Evolutionary conservation across 2,888 invertebrate genomes (phyloP), one percentile per base, ranked within the genome.

Genomic region (Nomada fucata): DNA sequence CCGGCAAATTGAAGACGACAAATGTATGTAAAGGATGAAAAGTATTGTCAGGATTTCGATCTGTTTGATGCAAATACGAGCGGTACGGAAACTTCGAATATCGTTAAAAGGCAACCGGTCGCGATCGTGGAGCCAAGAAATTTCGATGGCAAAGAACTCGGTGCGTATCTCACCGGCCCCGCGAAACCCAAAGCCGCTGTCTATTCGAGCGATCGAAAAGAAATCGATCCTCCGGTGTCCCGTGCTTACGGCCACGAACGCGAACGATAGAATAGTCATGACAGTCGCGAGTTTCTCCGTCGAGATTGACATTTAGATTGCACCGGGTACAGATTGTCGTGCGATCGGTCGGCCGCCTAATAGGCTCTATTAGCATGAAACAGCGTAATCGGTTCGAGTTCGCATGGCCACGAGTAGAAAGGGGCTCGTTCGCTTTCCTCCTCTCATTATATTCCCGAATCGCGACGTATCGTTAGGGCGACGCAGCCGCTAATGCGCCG

Each of bases 341-440:
- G 74, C 70, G 68, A 82, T 79, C 74, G 59, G 61, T 15, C 76
- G 57, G 53, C 64, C 61, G 44, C 70, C 59, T 85, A 83, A 88
- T 86, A 77, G 79, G 68, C 20, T 63, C 76, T 79, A 85, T 88
- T 85, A 88, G 83, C 88, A 74, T 83, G 82, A 78, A 74, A 73
- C 85, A 65, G 69, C 60, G 82, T 73, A 82, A 84, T 77, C 78
- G 77, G 44, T 67, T 73, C 68, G 70, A 59, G 76, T 64, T 79
- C 68, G 77, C 76, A 75, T 86, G 80, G 76, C 18, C 70, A 57
- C 67, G 20, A 53, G 60, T 29, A 15, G 18, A 52, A 73, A 44
- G 84, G 79, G 78, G 64, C 23, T 52, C 65, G 11, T 11, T 65
- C 63, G 61, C 55, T 61, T 77, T 36, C 53, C 57, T 55, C 59